Evolutionary conservation across 2,113 vertebrate species (phyloP).

Genomic region (Atlantisia rogersi): DNA sequence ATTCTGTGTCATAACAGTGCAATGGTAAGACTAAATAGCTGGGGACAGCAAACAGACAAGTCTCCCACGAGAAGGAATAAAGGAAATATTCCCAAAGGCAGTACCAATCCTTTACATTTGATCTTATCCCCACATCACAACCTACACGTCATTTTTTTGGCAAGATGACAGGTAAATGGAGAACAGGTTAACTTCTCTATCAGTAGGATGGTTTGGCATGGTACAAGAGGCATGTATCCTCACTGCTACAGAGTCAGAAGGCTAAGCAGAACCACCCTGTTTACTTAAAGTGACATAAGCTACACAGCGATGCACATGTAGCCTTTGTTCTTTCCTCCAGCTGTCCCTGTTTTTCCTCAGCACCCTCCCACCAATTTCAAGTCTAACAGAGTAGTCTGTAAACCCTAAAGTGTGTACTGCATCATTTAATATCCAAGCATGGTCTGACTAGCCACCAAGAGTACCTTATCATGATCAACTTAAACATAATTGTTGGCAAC

Average conservation of each 20-base stretch:
- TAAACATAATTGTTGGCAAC: not conserved
- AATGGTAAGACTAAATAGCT: not conserved
- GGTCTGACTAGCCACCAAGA: not conserved
- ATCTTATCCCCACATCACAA: conserved; percentile 40
- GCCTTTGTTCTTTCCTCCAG: conserved; percentile 42
- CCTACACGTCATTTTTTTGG: not conserved
- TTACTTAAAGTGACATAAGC: conserved; percentile 33
- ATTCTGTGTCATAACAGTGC: not conserved
- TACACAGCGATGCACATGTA: not conserved
- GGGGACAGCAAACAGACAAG: conserved; percentile 19
- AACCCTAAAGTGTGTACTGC: not conserved
- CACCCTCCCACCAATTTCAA: not conserved
- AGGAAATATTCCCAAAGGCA: conserved; percentile 36
- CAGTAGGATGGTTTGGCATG: conserved; percentile 35
- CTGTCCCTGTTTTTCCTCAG: not conserved
- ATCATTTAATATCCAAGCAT: not conserved
- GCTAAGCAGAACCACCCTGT: conserved; percentile 31
- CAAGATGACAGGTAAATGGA: conserved; percentile 24
- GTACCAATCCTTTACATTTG: conserved; percentile 15
- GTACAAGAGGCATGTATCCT: not conserved
- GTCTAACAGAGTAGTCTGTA: not conserved
- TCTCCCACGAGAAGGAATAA: conserved; percentile 24
- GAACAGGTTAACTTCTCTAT: not conserved
- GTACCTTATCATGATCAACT: not conserved
- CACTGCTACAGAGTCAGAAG: not conserved